Percentiles rank a stretch among this genome's conserved stretches.
These are phyloP conservation scores for Oryzias melastigma DNA, from an alignment of 2,113 vertebrate genomes.

Conservation along the genomic window DNA sequence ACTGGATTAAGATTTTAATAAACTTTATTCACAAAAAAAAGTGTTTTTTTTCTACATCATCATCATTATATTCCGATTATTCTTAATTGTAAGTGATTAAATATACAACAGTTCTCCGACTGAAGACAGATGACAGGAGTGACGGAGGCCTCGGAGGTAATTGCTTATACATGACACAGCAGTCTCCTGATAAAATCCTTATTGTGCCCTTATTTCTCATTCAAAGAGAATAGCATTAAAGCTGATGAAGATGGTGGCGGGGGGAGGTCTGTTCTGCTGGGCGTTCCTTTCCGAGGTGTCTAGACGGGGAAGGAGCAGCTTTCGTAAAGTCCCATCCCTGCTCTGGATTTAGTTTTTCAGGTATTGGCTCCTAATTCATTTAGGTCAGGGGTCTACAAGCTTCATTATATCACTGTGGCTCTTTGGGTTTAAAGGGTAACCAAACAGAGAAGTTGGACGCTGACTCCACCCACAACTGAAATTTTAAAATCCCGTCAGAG, in stretches of 20 bases:
- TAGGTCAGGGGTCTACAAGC: not conserved
- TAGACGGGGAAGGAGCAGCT: not conserved
- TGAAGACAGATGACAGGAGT: conserved; percentile 10
- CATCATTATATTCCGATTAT: too few relatives aligned
- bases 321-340: conserved; percentile 26
- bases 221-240: conserved; percentile 74
- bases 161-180: conserved; percentile 49
- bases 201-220: conserved; percentile 44
- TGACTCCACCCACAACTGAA: too few relatives aligned
- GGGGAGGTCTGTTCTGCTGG: conserved; percentile 42
- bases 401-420: too few relatives aligned
- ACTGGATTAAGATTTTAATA: too few relatives aligned
- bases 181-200: conserved; percentile 28
- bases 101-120: not conserved
- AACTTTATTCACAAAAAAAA: too few relatives aligned
- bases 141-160: conserved; percentile 20
- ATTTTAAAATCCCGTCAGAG: too few relatives aligned
- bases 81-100: conserved; percentile 1
- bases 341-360: conserved; percentile 11
- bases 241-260: conserved; percentile 45
- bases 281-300: conserved; percentile 37
- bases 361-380: too few relatives aligned
- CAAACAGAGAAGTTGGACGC: too few relatives aligned
- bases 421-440: too few relatives aligned
- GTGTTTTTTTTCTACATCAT: too few relatives aligned